A percentile compares a stretch with the other conserved stretches of the same genome.
Evolutionary conservation across 2,797 vertebrate genomes (phyloP).

Genomic region (Premnoplex brunnescens): DNA sequence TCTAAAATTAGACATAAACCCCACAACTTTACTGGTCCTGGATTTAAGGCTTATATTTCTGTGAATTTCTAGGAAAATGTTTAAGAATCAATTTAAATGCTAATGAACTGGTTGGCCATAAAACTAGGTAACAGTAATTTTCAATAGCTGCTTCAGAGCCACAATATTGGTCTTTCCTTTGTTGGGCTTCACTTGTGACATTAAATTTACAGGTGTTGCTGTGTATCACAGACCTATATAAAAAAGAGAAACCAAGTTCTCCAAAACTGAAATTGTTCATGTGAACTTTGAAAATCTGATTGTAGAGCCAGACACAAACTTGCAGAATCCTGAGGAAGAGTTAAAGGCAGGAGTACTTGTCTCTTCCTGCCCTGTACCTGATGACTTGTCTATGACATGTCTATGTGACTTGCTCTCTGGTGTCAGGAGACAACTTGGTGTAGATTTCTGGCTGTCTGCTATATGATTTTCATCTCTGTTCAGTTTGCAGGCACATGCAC

Average conservation of each 20-base stretch:
- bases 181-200: not conserved
- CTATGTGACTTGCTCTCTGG: not conserved
- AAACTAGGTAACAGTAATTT: constrained; percentile 16
- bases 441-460: not conserved
- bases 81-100: constrained; percentile 77
- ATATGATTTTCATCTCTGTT: not conserved
- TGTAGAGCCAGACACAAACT: not conserved
- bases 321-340: not conserved
- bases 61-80: constrained; percentile 64
- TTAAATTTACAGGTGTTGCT: not conserved
- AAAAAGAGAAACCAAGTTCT: not conserved
- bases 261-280: not conserved
- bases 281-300: not conserved
- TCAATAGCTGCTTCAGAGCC: constrained; percentile 4
- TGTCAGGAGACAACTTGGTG: not conserved
- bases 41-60: constrained; percentile 55
- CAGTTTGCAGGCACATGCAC: not conserved
- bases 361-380: not conserved
- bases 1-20: constrained; percentile 57
- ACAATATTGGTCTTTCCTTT: not conserved
- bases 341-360: not conserved
- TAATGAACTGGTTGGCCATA: constrained; percentile 65
- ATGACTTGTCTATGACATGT: not conserved
- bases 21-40: constrained; percentile 26
- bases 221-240: not conserved